Base-by-base conservation (phyloP, 2,888 invertebrate genomes). In the Electrophaes corylata region DNA sequence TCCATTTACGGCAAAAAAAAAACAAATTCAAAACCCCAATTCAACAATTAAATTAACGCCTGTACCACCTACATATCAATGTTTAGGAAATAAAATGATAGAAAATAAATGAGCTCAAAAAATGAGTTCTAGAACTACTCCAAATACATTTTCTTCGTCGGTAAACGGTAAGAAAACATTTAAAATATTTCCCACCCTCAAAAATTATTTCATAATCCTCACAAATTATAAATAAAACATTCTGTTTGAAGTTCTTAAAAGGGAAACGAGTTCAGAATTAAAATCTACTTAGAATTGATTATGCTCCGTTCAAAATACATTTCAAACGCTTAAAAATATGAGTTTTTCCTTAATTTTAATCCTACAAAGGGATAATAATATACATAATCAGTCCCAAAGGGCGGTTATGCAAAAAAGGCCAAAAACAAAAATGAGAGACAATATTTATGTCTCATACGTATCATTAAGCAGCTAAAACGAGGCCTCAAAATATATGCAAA, bases 401-500 rank as follows among this genome's bases (percentile, higher is more conserved):
- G 69, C 65, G 76, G 76, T 83, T 83, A 84, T 81, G 83, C 73
- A 76, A 78, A 86, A 64, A 47, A 76, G 71, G 66, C 65, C 60
- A 56, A 66, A 73, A 69, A 67, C 64, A 74, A 78, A 81, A 82
- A 79, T 68, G 76, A 76, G 76, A 78, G 78, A 81, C 81, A 82
- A 83, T 86, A 86, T 86, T 86, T 84, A 86, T 86, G 75, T 72
- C 82, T 78, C 79, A 72, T 74, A 82, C 86, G 86, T 80, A 71
- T 78, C 86, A 86, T 86, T 87, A 83, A 83, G 80, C 86, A 83
- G 76, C 71, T 71, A 74, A 84, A 81, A 78, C 74, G 81, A 82
- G 79, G 73, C 81, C 83, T 75, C 84, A 79, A 83, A 84, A 75
- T 83, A 72, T 81, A 85, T 86, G 86, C 84, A 86, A 86, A 86